These are phyloP conservation scores for Melanaphis sacchari DNA, from an alignment of 1,140 invertebrate genomes.

Conservation along the genomic window DNA sequence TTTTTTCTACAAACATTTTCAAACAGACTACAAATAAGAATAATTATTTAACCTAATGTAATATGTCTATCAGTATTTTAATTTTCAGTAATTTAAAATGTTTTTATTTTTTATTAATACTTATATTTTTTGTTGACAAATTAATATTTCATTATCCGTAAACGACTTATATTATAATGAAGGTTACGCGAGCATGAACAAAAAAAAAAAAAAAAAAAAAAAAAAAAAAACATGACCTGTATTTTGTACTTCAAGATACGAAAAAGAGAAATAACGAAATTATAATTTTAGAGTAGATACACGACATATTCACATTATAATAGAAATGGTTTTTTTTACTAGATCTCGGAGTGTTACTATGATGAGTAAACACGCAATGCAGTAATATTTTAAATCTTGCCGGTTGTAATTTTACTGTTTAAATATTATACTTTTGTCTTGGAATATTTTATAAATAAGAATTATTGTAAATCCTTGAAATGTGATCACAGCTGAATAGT, in stretches of 20 bases:
- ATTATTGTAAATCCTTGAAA: background rate
- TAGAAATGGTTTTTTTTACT: background rate
- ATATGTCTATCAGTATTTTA: too few relatives aligned
- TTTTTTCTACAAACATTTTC: background rate
- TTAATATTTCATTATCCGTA: background rate
- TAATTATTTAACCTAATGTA: background rate
- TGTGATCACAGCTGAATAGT: background rate
- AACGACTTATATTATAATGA: too few relatives aligned
- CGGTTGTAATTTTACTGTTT: too few relatives aligned
- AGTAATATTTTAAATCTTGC: conserved; percentile 12
- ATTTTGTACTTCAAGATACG: background rate
- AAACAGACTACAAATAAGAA: background rate
- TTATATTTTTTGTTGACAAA: background rate
- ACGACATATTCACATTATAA: conserved; percentile 20
- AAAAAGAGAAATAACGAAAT: background rate
- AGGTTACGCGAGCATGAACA: background rate
- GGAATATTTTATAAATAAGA: background rate
- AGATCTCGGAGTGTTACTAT: background rate
- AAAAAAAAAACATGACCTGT: background rate
- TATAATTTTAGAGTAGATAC: conserved; percentile 9
- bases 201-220: background rate
- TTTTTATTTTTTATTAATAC: too few relatives aligned
- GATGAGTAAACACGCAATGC: background rate
- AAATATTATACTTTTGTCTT: background rate
- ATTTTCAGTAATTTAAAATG: too few relatives aligned